phyloP scores from a whole-genome alignment of 2,113 vertebrate species.

The Syngnathus floridae region DNA sequence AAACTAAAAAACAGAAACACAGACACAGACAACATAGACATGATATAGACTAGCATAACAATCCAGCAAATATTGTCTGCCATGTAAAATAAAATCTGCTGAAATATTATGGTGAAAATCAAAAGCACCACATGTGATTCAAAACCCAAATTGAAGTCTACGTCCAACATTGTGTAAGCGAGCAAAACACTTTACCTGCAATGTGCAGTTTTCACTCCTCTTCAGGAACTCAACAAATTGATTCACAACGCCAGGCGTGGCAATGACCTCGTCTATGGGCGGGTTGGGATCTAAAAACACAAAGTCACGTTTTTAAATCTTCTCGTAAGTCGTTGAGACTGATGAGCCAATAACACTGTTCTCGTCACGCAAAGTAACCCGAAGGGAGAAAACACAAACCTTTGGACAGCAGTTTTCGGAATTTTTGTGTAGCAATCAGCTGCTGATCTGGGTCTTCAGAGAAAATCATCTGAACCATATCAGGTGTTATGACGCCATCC shows the following conservation, averaged over 20 bases:
- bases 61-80: neutral
- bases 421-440: slow-evolving; percentile 86
- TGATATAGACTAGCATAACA: neutral
- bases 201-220: slow-evolving; percentile 83
- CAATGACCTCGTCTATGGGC: slow-evolving; percentile 90
- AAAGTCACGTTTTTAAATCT: neutral
- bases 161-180: neutral
- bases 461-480: slow-evolving; percentile 93
- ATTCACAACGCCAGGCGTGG: slow-evolving; percentile 83
- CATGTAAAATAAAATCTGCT: neutral
- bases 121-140: neutral
- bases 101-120: neutral
- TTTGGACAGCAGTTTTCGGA: slow-evolving; percentile 90
- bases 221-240: slow-evolving; percentile 89
- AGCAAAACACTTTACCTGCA: slow-evolving; percentile 70
- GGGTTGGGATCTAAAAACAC: slow-evolving; percentile 81
- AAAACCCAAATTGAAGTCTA: neutral
- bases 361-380: no score
- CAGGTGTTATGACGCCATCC: slow-evolving; percentile 86
- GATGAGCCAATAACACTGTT: neutral
- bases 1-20: slow-evolving; percentile 62
- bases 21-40: neutral
- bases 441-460: slow-evolving; percentile 86
- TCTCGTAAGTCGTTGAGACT: no score
- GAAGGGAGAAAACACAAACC: slow-evolving; percentile 51